Evolutionary conservation across 2,888 invertebrate genomes (phyloP).

Genomic region (Lottia scabra): DNA sequence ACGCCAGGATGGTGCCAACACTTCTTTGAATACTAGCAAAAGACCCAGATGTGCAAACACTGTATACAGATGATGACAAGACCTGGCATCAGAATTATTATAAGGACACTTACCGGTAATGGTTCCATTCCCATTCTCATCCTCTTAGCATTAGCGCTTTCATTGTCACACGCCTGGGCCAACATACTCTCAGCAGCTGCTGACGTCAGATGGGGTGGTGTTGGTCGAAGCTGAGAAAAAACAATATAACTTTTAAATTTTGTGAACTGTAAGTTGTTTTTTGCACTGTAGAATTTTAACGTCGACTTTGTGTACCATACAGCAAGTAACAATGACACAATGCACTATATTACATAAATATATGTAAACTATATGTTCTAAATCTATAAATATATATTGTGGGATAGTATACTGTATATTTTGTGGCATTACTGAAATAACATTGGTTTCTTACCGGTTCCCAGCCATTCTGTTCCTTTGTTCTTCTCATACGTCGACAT

Average conservation of each 20-base stretch:
- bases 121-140: conserved; percentile 97
- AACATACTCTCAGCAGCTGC: conserved; percentile 96
- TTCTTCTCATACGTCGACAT: conserved; percentile 92
- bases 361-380: no score
- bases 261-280: no score
- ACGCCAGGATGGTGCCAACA: no score
- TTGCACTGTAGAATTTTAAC: no score
- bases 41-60: not conserved
- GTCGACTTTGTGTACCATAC: no score
- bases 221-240: conserved; percentile 83
- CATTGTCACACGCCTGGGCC: conserved; percentile 96
- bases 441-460: conserved; percentile 83
- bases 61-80: not conserved
- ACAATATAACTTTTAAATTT: not conserved
- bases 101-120: conserved; percentile 58
- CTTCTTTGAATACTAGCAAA: not conserved
- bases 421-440: not conserved
- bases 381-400: no score
- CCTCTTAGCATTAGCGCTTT: conserved; percentile 95
- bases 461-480: conserved; percentile 85
- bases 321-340: no score
- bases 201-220: conserved; percentile 95
- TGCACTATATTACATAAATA: no score
- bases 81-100: not conserved
- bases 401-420: not conserved